These are phyloP conservation scores for Elysia crispata DNA, from an alignment of 2,888 invertebrate species.

Conservation along the genomic window DNA sequence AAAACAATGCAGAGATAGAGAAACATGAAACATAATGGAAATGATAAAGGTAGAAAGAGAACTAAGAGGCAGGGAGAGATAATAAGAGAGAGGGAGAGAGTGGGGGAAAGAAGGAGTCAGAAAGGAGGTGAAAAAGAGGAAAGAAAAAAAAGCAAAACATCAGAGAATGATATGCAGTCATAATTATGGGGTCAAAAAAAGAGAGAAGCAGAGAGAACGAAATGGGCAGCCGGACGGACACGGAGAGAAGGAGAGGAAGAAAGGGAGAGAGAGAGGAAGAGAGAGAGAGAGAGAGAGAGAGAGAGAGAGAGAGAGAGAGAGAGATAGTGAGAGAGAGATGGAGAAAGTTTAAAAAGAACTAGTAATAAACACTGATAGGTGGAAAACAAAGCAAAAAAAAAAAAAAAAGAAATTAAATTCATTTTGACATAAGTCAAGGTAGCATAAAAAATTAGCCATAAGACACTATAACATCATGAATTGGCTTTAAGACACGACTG, in stretches of 20 bases:
- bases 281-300: slow-evolving; percentile 9
- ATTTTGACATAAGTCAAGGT: no score
- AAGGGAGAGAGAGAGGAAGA: background rate
- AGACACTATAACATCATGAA: no score
- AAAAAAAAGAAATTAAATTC: no score
- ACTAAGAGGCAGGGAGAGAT: background rate
- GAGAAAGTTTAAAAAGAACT: background rate
- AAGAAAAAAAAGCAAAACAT: background rate
- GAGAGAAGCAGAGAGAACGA: background rate
- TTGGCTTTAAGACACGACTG: no score
- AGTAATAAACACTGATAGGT: no score
- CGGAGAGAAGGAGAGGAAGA: background rate
- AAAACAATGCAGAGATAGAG: no score
- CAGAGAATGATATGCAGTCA: background rate
- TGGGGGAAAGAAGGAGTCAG: background rate
- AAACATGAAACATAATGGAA: no score
- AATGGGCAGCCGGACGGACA: background rate
- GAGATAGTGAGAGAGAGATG: no score
- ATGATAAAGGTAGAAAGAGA: background rate
- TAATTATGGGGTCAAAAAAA: no score
- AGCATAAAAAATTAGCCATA: no score
- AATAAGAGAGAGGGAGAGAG: background rate
- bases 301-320: slow-evolving; percentile 9
- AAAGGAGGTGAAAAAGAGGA: background rate
- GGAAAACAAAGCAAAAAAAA: no score